Conservation (phyloP, 2,888 invertebrate species). For the Seira musarum region DNA sequence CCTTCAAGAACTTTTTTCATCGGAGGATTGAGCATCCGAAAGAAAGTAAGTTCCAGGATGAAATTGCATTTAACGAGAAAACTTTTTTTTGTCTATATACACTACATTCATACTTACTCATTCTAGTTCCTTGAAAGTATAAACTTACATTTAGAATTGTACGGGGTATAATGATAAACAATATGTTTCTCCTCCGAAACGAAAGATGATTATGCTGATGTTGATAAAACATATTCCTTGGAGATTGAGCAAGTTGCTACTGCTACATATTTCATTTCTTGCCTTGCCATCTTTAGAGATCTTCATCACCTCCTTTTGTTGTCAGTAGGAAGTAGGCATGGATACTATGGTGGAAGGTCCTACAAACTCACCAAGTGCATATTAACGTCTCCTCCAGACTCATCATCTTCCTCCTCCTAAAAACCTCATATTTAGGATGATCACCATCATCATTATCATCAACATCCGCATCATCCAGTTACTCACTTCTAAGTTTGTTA, state of each 20-base stretch:
- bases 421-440: conserved; percentile 53
- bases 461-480: conserved; percentile 42
- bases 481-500: conserved; percentile 7
- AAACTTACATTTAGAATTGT: background rate
- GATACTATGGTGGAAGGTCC: too few relatives aligned
- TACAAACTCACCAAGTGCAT: too few relatives aligned
- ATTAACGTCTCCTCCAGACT: conserved; percentile 38
- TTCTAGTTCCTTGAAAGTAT: background rate
- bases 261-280: background rate
- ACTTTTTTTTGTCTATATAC: background rate
- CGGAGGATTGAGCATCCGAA: background rate
- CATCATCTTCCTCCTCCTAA: conserved; percentile 39
- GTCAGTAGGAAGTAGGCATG: too few relatives aligned
- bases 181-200: background rate
- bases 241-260: too few relatives aligned
- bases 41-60: background rate
- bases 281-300: background rate
- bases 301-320: background rate
- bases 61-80: conserved; percentile 10
- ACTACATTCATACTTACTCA: too few relatives aligned
- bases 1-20: background rate
- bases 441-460: conserved; percentile 28
- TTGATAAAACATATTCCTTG: too few relatives aligned
- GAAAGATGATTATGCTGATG: too few relatives aligned
- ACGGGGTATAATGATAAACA: background rate